Evolutionary conservation across 2,797 vertebrate species (phyloP).

Genomic region (Thaleichthys pacificus): DNA sequence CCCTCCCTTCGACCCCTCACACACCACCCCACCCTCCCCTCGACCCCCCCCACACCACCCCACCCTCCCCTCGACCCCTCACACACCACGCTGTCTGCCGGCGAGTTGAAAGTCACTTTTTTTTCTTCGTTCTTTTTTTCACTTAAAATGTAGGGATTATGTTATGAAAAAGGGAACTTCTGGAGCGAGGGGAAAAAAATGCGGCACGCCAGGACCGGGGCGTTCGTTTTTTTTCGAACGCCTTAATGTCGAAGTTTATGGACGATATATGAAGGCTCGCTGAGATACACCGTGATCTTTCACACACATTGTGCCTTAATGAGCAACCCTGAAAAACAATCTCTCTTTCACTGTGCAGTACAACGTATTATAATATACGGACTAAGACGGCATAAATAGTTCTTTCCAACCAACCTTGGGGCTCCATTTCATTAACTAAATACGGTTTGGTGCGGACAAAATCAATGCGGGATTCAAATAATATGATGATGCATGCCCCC

Average conservation of each 20-base stretch:
- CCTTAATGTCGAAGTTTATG: conserved; percentile 3
- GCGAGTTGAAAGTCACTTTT: not conserved
- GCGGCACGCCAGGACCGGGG: not conserved
- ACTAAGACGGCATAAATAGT: not conserved
- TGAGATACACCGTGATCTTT: not conserved
- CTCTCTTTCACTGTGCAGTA: not conserved
- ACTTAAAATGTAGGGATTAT: not conserved
- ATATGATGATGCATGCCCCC: conserved; percentile 17
- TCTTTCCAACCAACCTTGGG: not conserved
- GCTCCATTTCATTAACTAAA: conserved; percentile 24
- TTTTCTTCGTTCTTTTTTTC: not conserved
- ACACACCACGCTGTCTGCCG: not conserved
- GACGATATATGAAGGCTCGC: conserved; percentile 6
- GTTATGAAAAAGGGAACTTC: conserved; percentile 10
- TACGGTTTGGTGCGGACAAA: conserved; percentile 7
- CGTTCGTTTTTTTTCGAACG: not conserved
- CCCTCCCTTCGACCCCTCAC: not conserved
- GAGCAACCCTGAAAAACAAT: not conserved
- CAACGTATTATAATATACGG: not conserved
- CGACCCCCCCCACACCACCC: not conserved
- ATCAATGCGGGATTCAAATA: conserved; percentile 11
- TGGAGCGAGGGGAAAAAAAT: conserved; percentile 3
- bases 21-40: not conserved
- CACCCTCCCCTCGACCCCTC: not conserved
- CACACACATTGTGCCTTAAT: not conserved